These are phyloP conservation scores for Riparia riparia DNA, from an alignment of 2,113 vertebrate species.

Conservation along the genomic window DNA sequence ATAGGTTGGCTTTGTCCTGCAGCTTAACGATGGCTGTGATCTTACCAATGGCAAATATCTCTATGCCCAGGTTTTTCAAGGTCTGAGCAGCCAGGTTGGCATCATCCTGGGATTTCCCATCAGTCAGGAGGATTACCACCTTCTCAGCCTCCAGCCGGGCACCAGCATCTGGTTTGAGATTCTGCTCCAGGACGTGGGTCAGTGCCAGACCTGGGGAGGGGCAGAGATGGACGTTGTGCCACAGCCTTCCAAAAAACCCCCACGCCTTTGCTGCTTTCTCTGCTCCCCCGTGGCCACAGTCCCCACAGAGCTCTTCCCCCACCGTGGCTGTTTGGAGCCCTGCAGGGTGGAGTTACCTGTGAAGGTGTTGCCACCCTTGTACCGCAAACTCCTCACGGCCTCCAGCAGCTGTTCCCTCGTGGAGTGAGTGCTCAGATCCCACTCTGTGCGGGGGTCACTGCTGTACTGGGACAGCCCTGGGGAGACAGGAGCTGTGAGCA, in stretches of 20 bases:
- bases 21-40: background rate
- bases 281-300: background rate
- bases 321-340: rapidly evolving
- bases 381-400: constrained; percentile 82
- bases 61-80: constrained; percentile 84
- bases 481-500: background rate
- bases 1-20: background rate
- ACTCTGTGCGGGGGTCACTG: constrained; percentile 91
- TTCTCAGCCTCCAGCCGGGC: constrained; percentile 77
- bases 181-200: constrained; percentile 88
- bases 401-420: constrained; percentile 85
- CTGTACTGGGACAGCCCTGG: constrained; percentile 94
- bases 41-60: constrained; percentile 93
- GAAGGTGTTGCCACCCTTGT: constrained; percentile 94
- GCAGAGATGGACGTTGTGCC: background rate
- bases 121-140: constrained; percentile 87
- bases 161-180: constrained; percentile 80
- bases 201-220: constrained; percentile 87
- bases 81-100: constrained; percentile 79
- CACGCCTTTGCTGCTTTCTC: rapidly evolving
- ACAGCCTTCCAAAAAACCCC: background rate
- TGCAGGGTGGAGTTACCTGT: constrained; percentile 77
- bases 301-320: background rate
- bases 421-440: constrained; percentile 86
- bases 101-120: constrained; percentile 95